A percentile compares a stretch with the other conserved stretches of the same genome.
These are phyloP conservation scores for Lutraria rhynchaena DNA, from an alignment of 1,140 invertebrate genomes.

Conservation along the genomic window DNA sequence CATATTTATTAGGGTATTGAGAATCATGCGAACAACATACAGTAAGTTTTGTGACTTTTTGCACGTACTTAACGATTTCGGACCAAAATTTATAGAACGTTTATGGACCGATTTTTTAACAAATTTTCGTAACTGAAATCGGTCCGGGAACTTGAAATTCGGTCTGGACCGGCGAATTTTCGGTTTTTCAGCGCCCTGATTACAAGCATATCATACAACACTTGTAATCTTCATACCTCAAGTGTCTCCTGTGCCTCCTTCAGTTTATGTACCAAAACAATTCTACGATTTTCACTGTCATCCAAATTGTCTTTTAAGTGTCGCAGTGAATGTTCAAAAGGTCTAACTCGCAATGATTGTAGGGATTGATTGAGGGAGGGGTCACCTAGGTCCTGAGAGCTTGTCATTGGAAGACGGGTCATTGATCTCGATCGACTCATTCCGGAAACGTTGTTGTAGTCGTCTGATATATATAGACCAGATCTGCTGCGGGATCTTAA, in stretches of 20 bases:
- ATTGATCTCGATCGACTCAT: conserved; percentile 70
- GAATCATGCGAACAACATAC: no score
- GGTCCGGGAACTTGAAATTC: no score
- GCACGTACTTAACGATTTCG: no score
- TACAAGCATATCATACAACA: no score
- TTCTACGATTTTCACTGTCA: conserved; percentile 76
- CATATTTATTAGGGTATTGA: no score
- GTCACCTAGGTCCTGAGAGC: conserved; percentile 57
- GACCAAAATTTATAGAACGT: no score
- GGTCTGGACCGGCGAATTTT: no score
- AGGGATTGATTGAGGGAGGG: conserved; percentile 27
- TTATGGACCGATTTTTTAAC: no score
- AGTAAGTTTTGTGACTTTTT: no score
- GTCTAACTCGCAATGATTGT: conserved; percentile 28
- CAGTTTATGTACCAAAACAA: conserved; percentile 76
- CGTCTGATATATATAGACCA: conserved; percentile 32
- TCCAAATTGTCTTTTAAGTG: conserved; percentile 71
- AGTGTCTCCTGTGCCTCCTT: conserved; percentile 79
- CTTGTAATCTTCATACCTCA: conserved; percentile 63
- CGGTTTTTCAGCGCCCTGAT: no score
- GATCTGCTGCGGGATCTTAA: conserved; percentile 64
- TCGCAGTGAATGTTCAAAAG: conserved; percentile 60
- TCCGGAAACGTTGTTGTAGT: conserved; percentile 36
- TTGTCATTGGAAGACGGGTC: conserved; percentile 64
- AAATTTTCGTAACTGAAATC: no score